Base-by-base conservation (phyloP, 2,797 vertebrate genomes). In the Cetoscarus ocellatus region DNA sequence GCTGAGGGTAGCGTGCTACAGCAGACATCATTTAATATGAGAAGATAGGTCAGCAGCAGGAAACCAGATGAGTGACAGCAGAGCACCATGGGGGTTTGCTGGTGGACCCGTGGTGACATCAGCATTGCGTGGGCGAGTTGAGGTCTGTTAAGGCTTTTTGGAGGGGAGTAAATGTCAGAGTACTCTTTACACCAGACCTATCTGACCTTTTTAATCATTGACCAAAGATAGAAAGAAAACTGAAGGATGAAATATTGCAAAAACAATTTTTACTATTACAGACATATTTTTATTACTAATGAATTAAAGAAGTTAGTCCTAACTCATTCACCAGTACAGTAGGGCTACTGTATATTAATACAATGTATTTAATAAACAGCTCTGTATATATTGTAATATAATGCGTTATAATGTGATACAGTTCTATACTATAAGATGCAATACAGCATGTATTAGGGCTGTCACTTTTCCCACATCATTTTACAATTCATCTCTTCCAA, bases 11-110 rank as follows among this genome's bases (percentile, higher is more conserved):
- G 77, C 36, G n/a, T 36, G 58, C 68, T 27, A 45, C 44, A 58
- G 70, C 55, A 62, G 63, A 73, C 54, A 42, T 67, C 50, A 51
- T 72, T 84, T 79, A 76, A 76, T 63, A 43, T 9, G 18, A 83
- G 43, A 61, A 72, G 82, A 64, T 54, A 11, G 72, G 66, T 80
- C 64, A 77, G 67, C 48, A 53, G 73, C 49, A 57, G 72, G 68
- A 73, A 69, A 59, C 27, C 5, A 18, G 50, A 55, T 59, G 51
- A 77, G 49, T 72, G 69, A 66, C 73, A 77, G 75, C 39, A 45
- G 45, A 68, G 42, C 50, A 47, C 61, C 52, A 18, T 3, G 34
- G 69, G 66, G 77, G 51, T 44, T 72, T 48, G 44, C 45, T 15
- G 38, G 36, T 56, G 44, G 59, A 72, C n/a, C 43, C 3, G 9